A percentile compares a stretch with the other conserved stretches of the same genome.
Conservation (phyloP, 2,113 vertebrate genomes). For the Eidolon helvum region DNA sequence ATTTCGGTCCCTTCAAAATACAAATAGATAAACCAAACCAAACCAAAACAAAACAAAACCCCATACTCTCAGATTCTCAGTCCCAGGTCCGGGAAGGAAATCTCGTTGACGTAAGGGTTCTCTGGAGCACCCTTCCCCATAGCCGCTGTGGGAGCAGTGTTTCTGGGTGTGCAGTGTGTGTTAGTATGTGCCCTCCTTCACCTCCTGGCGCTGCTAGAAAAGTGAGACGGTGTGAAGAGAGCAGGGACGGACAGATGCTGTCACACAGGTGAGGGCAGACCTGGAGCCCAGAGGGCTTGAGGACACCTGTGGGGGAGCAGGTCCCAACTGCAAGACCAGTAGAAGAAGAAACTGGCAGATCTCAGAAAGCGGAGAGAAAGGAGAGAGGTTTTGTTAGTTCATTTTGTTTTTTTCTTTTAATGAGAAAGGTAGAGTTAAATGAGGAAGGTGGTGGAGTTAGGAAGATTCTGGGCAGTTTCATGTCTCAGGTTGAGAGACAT, state of each 20-base stretch:
- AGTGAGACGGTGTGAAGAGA: background rate
- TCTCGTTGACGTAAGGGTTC: background rate
- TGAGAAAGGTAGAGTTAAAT: background rate
- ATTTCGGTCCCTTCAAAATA: background rate
- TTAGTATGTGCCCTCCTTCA: fast-evolving
- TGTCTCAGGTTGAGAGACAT: background rate
- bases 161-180: background rate
- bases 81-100: background rate
- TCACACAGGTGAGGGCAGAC: background rate
- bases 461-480: background rate
- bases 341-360: background rate
- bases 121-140: no score
- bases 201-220: background rate
- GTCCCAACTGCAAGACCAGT: no score
- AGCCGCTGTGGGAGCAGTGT: background rate
- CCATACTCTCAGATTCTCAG: background rate
- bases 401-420: background rate
- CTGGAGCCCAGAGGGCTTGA: no score
- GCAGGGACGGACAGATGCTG: background rate
- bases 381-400: background rate
- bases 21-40: background rate
- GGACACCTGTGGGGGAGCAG: background rate
- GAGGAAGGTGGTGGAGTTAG: background rate
- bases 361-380: background rate
- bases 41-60: background rate